A percentile compares a stretch with the other conserved stretches of the same genome.
phyloP scores from a whole-genome alignment of 1,140 invertebrate species.

The Zaprionus tsacasi region DNA sequence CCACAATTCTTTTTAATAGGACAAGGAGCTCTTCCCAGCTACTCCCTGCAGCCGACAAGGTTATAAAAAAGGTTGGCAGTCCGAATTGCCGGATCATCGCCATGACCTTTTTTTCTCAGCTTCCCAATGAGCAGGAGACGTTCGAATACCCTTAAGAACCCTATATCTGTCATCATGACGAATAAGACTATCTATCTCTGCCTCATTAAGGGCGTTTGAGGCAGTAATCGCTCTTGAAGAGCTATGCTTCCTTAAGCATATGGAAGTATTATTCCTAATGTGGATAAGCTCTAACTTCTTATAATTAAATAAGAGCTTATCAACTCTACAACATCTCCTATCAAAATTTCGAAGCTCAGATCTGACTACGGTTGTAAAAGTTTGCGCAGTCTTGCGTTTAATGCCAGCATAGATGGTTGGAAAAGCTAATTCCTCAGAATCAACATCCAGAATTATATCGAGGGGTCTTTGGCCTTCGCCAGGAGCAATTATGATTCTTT shows the following conservation, averaged over 20 bases:
- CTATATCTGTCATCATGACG: background rate
- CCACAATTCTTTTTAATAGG: background rate
- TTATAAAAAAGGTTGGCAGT: slow-evolving; percentile 10
- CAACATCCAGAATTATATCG: slow-evolving; percentile 2
- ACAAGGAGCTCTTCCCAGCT: too few species aligned
- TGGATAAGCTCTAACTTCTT: too few species aligned
- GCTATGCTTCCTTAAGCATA: slow-evolving; percentile 14
- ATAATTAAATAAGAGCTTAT: slow-evolving; percentile 1
- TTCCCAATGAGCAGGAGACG: slow-evolving; percentile 29
- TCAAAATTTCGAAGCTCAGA: slow-evolving; percentile 19
- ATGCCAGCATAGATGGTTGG: too few species aligned
- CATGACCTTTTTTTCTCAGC: slow-evolving; percentile 23
- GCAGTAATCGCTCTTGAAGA: slow-evolving; percentile 2
- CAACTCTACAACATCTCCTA: slow-evolving; percentile 26
- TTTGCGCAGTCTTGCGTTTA: background rate
- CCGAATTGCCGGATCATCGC: slow-evolving; percentile 17
- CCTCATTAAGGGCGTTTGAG: slow-evolving; percentile 19
- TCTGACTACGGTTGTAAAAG: slow-evolving; percentile 24
- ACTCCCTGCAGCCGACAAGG: background rate
- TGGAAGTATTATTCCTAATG: slow-evolving; percentile 2
- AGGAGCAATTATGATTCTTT: background rate
- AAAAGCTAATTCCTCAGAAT: background rate
- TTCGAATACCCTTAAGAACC: slow-evolving; percentile 16
- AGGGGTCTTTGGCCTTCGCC: slow-evolving; percentile 11
- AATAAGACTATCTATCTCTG: background rate